Conservation (phyloP, 2,888 invertebrate genomes). For the Sthenelais limicola region DNA sequence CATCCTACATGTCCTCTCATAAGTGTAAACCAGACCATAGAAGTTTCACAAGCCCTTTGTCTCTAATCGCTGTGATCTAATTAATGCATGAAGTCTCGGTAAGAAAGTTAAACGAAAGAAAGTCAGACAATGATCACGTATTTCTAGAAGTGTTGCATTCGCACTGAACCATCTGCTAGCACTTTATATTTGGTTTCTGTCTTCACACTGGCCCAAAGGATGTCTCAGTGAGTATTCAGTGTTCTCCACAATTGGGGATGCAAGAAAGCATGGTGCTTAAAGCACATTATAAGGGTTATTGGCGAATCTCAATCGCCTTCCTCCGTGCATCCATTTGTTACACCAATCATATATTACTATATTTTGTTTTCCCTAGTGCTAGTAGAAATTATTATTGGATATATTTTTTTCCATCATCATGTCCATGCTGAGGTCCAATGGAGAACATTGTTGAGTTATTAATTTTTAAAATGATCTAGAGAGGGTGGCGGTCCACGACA, state of each 20-base stretch:
- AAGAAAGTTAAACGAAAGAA: too few relatives aligned
- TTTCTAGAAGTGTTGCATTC: too few relatives aligned
- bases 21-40: too few relatives aligned
- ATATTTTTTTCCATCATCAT: conserved; percentile 11
- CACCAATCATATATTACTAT: conserved; percentile 27
- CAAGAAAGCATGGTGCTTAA: conserved; percentile 32
- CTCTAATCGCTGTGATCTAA: too few relatives aligned
- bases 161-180: conserved; percentile 29
- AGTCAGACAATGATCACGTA: too few relatives aligned
- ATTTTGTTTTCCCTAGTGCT: conserved; percentile 31
- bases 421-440: conserved; percentile 30
- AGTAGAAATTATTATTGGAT: conserved; percentile 33
- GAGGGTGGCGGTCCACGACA: conserved; percentile 31
- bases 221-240: conserved; percentile 39
- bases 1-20: too few relatives aligned
- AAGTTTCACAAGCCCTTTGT: too few relatives aligned
- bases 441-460: neutral
- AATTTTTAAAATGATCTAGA: conserved; percentile 5
- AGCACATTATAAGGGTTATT: conserved; percentile 29
- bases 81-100: too few relatives aligned
- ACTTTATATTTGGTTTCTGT: conserved; percentile 38
- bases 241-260: conserved; percentile 38
- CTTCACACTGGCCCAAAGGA: conserved; percentile 39
- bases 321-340: conserved; percentile 35
- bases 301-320: conserved; percentile 3